phyloP scores from a whole-genome alignment of 2,113 vertebrate genomes.

The Fulmarus glacialis region DNA sequence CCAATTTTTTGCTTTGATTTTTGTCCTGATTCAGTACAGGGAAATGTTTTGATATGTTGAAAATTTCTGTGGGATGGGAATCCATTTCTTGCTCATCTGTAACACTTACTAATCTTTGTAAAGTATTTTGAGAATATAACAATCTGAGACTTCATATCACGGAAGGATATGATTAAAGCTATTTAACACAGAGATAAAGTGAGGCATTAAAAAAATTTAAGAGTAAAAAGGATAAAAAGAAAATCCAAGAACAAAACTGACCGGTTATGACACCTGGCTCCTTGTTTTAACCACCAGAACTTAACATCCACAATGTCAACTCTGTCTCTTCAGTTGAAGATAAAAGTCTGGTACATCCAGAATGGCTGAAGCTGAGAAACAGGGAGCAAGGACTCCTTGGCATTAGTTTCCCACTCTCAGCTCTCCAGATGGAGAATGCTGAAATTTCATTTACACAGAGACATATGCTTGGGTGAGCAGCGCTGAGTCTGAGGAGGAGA shows the following conservation, averaged over 20 bases:
- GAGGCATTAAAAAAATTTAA: not conserved
- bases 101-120: not conserved
- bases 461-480: not conserved
- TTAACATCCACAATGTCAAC: not conserved
- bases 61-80: constrained; percentile 45
- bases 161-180: not conserved
- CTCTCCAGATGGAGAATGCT: not conserved
- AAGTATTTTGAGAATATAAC: constrained; percentile 24
- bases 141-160: not conserved
- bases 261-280: not conserved
- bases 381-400: not conserved
- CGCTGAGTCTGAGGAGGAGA: not conserved
- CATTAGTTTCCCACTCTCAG: not conserved
- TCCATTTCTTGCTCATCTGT: constrained; percentile 13
- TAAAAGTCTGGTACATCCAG: not conserved
- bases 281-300: not conserved
- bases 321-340: not conserved
- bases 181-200: not conserved
- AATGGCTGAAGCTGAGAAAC: not conserved
- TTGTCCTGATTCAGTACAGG: not conserved
- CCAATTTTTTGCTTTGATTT: constrained; percentile 1
- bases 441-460: not conserved
- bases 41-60: constrained; percentile 30
- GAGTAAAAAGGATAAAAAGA: not conserved
- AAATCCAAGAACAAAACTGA: not conserved